phyloP scores from a whole-genome alignment of 2,888 invertebrate genomes.

The Plutella xylostella region DNA sequence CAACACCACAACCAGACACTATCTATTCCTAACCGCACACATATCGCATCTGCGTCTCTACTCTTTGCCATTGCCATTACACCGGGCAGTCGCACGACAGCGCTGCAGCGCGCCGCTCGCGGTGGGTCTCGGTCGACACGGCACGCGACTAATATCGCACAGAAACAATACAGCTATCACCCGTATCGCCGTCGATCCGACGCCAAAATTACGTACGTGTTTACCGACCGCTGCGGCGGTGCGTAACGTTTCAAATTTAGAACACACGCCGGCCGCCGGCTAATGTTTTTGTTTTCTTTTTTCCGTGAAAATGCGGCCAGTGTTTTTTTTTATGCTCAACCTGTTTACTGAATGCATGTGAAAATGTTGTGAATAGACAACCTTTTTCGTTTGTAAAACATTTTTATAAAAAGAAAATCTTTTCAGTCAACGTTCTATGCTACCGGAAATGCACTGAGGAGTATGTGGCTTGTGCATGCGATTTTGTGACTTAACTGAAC shows the following conservation, averaged over 20 bases:
- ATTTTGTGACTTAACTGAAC: too few relatives aligned
- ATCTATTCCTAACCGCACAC: too few relatives aligned
- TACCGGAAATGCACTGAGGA: too few relatives aligned
- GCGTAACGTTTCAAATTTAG: background rate
- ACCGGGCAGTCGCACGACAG: conserved; percentile 42
- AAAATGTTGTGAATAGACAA: too few relatives aligned
- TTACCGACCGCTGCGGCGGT: too few relatives aligned
- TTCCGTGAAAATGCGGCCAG: too few relatives aligned
- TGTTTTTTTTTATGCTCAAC: background rate
- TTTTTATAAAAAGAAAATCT: too few relatives aligned
- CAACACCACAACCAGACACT: too few relatives aligned
- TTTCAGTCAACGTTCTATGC: too few relatives aligned
- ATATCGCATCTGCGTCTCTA: too few relatives aligned
- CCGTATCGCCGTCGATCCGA: conserved; percentile 7
- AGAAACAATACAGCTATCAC: background rate
- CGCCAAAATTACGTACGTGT: conserved; percentile 24
- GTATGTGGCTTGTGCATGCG: too few relatives aligned
- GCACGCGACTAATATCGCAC: conserved; percentile 5
- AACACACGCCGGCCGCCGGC: background rate
- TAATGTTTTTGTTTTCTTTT: background rate
- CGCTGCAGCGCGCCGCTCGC: conserved; percentile 16
- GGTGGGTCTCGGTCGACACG: conserved; percentile 22
- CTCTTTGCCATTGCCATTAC: conserved; percentile 44
- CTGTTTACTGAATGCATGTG: background rate
- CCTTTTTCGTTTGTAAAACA: too few relatives aligned